These are phyloP conservation scores for Megaceryle torquata DNA, from an alignment of 2,113 vertebrate genomes.

Conservation along the genomic window DNA sequence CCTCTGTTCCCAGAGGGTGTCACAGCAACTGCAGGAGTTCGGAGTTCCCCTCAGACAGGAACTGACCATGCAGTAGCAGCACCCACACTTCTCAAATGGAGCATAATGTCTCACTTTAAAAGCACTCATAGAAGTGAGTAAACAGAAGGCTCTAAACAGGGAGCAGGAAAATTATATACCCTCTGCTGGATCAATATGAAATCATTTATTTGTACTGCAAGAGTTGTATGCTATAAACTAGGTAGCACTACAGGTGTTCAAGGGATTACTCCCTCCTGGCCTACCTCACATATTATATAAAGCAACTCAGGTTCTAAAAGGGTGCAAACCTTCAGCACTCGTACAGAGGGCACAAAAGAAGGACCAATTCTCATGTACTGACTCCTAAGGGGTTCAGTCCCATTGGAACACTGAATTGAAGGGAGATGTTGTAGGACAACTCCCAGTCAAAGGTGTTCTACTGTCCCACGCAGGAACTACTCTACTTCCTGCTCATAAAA, in stretches of 20 bases:
- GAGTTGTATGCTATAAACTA: not conserved
- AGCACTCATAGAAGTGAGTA: not conserved
- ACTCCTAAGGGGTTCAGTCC: not conserved
- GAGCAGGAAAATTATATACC: not conserved
- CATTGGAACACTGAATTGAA: not conserved
- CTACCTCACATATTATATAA: not conserved
- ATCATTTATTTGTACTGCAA: not conserved
- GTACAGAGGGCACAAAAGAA: not conserved
- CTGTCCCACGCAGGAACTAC: not conserved
- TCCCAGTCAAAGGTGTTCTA: not conserved
- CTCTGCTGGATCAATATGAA: not conserved
- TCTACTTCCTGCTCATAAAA: not conserved
- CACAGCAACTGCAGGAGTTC: not conserved
- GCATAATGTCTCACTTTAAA: not conserved
- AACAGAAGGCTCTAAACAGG: not conserved
- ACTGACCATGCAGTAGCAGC: not conserved
- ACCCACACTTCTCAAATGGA: not conserved
- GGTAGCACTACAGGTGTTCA: not conserved
- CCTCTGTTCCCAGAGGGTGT: not conserved
- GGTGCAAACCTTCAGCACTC: not conserved
- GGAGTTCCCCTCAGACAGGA: not conserved
- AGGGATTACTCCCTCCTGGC: not conserved
- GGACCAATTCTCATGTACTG: not conserved
- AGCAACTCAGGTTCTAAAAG: not conserved
- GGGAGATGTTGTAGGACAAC: not conserved